Evolutionary conservation across 2,113 vertebrate genomes (phyloP).

Genomic region (Diglossa brunneiventris): DNA sequence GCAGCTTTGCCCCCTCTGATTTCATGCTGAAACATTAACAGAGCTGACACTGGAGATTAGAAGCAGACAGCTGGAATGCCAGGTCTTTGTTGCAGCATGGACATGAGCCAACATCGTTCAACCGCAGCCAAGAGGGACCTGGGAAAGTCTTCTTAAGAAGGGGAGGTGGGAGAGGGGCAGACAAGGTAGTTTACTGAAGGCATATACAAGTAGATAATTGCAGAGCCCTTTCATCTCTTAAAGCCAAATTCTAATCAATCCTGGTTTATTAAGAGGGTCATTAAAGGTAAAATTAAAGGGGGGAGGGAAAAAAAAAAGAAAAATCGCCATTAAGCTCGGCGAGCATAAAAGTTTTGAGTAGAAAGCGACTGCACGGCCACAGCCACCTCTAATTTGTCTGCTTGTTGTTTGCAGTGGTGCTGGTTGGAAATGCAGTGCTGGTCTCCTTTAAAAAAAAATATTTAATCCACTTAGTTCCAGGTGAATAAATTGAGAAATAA

Average conservation of each 20-base stretch:
- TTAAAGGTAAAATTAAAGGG: constrained; percentile 56
- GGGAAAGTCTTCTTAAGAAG: constrained; percentile 91
- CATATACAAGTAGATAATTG: constrained; percentile 69
- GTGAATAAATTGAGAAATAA: constrained; percentile 77
- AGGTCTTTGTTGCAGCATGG: constrained; percentile 94
- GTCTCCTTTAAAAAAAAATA: background rate
- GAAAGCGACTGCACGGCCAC: constrained; percentile 8
- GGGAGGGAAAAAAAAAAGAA: fast-evolving
- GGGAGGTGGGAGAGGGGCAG: constrained; percentile 70
- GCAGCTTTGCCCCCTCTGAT: constrained; percentile 93
- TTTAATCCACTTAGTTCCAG: constrained; percentile 71
- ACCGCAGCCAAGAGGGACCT: constrained; percentile 93
- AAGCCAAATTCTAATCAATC: constrained; percentile 67
- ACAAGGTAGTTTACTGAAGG: constrained; percentile 78
- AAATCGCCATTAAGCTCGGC: constrained; percentile 38
- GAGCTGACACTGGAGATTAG: constrained; percentile 99
- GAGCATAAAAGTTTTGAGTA: constrained; percentile 50
- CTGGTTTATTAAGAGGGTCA: constrained; percentile 65
- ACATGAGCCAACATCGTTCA: constrained; percentile 92
- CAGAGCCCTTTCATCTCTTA: constrained; percentile 67
- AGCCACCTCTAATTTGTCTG: constrained; percentile 37
- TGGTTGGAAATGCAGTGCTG: constrained; percentile 51
- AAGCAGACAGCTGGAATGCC: constrained; percentile 98
- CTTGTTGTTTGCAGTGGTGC: constrained; percentile 50
- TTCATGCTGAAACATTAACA: constrained; percentile 98